Base-by-base conservation (phyloP, 2,113 vertebrate genomes). In the Camarhynchus parvulus region DNA sequence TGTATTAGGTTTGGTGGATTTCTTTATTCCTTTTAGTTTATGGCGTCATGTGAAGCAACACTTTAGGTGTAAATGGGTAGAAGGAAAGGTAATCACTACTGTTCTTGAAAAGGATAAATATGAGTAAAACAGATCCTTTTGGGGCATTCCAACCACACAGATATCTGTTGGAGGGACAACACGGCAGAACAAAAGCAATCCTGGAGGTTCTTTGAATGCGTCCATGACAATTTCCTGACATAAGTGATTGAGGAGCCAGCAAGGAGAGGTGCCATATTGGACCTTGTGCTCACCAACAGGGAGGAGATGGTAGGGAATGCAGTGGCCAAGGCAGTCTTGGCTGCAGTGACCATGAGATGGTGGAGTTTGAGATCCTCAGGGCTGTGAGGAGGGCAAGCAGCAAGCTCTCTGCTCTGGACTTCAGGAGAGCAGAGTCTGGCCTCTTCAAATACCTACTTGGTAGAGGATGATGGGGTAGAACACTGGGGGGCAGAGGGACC, bases 111-210 rank as follows among this genome's bases (percentile, higher is more conserved):
- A 46, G 11, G 44, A 83, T 69, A 63, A 42, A 31, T 67, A 31
- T 63, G 53, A 64, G 10, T 21, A 46, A 78, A 87, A 67, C 15
- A 53, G 24, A 9, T 46, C 12, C 13, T 61, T 37, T 9, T 33
- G 33, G 33, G 44, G 5, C 16, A 11, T 89, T 61, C 30, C 52
- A 52, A 5, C 33, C 23, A 52, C 5, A 16, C 33, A 2, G 14
- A 2, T 59, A 37, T 44, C 33, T 74, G 15, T 30, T 89, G 61
- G 62, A 82, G 13, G 47, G 27, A 28, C 44, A 61, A n/a, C 23
- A 53, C 0, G 0, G 13, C 33, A 46, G 59, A 56, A 27, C 8
- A 67, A 24, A 59, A 61, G 4, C 33, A 18, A 9, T 61, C 20
- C 37, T 39, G 46, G 19, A 53, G 13, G 22, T 81, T 67, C 44